A percentile compares a stretch with the other conserved stretches of the same genome.
phyloP scores from a whole-genome alignment of 1,140 invertebrate genomes.

The Zophobas morio region DNA sequence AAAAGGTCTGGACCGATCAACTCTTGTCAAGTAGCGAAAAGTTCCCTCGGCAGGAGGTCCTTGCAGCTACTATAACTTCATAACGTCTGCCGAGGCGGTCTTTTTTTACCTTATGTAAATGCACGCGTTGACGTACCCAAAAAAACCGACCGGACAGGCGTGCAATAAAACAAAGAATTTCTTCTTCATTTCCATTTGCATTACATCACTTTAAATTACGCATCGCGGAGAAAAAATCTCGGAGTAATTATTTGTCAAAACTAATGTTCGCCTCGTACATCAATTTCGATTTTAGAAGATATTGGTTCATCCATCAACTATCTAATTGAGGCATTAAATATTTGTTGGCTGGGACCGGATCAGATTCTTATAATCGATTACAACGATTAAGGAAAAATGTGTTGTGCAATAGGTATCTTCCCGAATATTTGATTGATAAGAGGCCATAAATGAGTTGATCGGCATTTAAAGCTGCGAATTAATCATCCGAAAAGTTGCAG shows the following conservation, averaged over 20 bases:
- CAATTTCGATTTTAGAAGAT: slow-evolving; percentile 25
- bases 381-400: slow-evolving; percentile 9
- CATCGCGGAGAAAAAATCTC: slow-evolving; percentile 18
- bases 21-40: slow-evolving; percentile 53
- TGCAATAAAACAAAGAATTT: slow-evolving; percentile 46
- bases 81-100: slow-evolving; percentile 10
- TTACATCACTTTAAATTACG: slow-evolving; percentile 44
- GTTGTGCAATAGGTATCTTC: slow-evolving; percentile 16
- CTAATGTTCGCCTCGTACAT: slow-evolving; percentile 40
- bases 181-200: slow-evolving; percentile 41
- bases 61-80: slow-evolving; percentile 25
- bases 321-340: slow-evolving; percentile 2
- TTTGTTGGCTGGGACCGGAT: background rate
- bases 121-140: background rate
- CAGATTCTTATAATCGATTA: slow-evolving; percentile 18
- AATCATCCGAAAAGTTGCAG: background rate
- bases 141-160: slow-evolving; percentile 2
- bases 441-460: background rate
- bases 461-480: background rate
- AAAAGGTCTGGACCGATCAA: slow-evolving; percentile 49
- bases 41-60: slow-evolving; percentile 39
- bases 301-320: slow-evolving; percentile 16
- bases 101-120: slow-evolving; percentile 22
- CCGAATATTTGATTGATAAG: slow-evolving; percentile 16
- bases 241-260: slow-evolving; percentile 48